A percentile compares a stretch with the other conserved stretches of the same genome.
Evolutionary conservation across 2,113 vertebrate species (phyloP).

Genomic region (Zosterops pallidus): DNA sequence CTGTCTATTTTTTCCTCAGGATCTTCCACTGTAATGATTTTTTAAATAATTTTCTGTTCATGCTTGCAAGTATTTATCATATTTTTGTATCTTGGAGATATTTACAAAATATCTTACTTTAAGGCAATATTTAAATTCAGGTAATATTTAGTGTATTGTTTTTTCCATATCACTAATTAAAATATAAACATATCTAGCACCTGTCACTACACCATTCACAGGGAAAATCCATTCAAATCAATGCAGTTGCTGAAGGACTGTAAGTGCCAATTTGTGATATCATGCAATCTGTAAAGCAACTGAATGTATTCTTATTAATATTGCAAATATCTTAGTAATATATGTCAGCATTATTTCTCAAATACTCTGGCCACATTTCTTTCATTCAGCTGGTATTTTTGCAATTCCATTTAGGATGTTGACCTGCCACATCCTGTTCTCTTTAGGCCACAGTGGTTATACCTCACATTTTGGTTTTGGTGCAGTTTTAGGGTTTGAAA

Average conservation of each 20-base stretch:
- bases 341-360: not conserved
- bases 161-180: not conserved
- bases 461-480: not conserved
- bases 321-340: not conserved
- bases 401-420: not conserved
- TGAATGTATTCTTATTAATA: not conserved
- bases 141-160: not conserved
- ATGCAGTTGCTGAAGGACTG: not conserved
- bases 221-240: not conserved
- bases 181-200: not conserved
- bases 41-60: not conserved
- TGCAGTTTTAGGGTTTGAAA: not conserved
- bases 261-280: not conserved
- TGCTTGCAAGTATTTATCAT: not conserved
- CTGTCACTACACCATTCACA: not conserved
- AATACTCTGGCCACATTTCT: not conserved
- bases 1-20: not conserved
- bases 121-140: not conserved
- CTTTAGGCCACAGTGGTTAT: not conserved
- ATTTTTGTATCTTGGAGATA: not conserved
- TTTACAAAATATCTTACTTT: not conserved
- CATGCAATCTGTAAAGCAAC: not conserved
- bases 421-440: not conserved
- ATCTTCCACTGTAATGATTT: not conserved
- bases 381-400: not conserved